Percentiles rank a stretch among this genome's conserved stretches.
phyloP scores from a whole-genome alignment of 2,113 vertebrate species.

The Archocentrus centrarchus region DNA sequence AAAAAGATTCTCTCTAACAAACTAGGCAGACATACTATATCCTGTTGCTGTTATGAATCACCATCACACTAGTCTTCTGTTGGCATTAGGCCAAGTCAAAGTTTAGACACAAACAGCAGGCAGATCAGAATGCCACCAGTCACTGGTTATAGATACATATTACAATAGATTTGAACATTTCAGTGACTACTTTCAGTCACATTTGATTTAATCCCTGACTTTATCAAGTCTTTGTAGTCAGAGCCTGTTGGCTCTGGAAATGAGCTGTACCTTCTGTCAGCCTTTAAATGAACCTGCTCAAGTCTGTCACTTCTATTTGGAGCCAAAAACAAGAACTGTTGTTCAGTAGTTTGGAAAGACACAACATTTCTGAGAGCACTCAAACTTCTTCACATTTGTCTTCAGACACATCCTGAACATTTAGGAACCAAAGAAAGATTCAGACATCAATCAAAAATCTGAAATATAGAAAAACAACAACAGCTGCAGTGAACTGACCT shows the following conservation, averaged over 20 bases:
- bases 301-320: not conserved
- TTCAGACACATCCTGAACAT: accelerated
- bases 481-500: not conserved
- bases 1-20: not conserved
- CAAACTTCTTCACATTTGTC: not conserved
- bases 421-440: not conserved
- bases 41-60: not conserved
- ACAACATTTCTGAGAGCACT: not conserved
- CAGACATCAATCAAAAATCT: too few species aligned
- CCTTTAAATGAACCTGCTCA: not conserved
- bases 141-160: not conserved
- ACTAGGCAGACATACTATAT: not conserved
- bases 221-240: not conserved
- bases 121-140: not conserved
- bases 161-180: not conserved
- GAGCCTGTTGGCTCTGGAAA: not conserved
- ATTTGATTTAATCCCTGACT: not conserved
- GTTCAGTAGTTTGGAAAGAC: not conserved
- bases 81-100: too few species aligned
- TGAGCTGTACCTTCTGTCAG: not conserved
- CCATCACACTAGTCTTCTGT: not conserved
- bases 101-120: not conserved
- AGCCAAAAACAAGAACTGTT: not conserved
- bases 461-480: not conserved
- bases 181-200: not conserved